Base-by-base conservation (phyloP, 2,113 vertebrate genomes). In the Numenius arquata region DNA sequence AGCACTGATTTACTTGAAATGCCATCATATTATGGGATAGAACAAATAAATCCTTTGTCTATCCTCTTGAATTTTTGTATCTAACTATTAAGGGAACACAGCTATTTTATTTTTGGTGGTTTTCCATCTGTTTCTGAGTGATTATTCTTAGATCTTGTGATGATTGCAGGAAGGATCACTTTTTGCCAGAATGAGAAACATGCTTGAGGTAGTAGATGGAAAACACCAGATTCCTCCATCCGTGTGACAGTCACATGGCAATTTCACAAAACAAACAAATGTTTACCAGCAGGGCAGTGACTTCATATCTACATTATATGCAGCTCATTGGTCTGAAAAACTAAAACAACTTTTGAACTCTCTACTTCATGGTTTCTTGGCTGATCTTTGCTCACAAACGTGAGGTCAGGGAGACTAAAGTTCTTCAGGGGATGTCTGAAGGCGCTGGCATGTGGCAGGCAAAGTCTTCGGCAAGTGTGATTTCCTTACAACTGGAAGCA, bases 321-420 rank as follows among this genome's bases (percentile, higher is more conserved):
- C 79, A 92, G 80, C 15, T 93, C 43, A n/a, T 12, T 90, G 76
- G 61, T 36, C 73, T 87, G 80, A 68, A 90, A 92, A 96, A 95
- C 72, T 78, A 41, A 52, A 81, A 8, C 34, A 89, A 68, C 76
- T 90, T 96, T 81, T 94, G 88, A 87, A 95, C 85, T 81, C 34
- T 72, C 27, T 50, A 1, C 22, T 88, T 93, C 22, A 18, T 52
- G 55, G 40, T 77, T 88, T 85, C 76, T 90, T 90, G 79, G 22
- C 17, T 85, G 68, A 81, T 79, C 76, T 92, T 96, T 94, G 56
- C 79, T 75, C 90, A 40, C 40, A 86, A 80, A 36, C 23, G 41
- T 26, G 21, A 91, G 52, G 30, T 56, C 26, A 43, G 10, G 25
- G 16, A 81, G 47, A 53, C 17, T 74, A 27, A 92, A 84, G 36